Evolutionary conservation across 2,797 vertebrate species (phyloP), one percentile per base, ranked within the genome.

Genomic region (Smutsia temminckii): DNA sequence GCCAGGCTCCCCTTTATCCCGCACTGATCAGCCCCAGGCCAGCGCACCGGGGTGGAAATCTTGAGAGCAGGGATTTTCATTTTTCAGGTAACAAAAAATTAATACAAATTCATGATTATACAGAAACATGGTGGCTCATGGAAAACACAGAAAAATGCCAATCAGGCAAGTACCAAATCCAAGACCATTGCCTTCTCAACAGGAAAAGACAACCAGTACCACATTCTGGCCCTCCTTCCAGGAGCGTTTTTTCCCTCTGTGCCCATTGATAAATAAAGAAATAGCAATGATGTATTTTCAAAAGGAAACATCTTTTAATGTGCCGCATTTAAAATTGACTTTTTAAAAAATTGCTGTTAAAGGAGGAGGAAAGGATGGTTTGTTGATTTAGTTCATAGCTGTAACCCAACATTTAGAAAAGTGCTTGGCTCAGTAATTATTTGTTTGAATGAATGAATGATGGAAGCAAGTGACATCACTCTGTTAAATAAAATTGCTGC

Each of bases 221-320:
- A 21, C 49, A n/a, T 89, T 55, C 49, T 69, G 23, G n/a, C 18
- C 14, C 46, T 9, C 32, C 34, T 83, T 64, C 49, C 25, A 66
- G 21, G 6, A 68, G 20, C 2, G 18, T 37, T 75, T 18, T 59
- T 49, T 53, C 34, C 3, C 40, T 75, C 32, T 11, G 13, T 59
- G 72, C 6, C 68, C 72, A 69, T 55, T 94, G 81, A 86, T 86
- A 68, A 89, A 23, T 20, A 66, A 21, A 85, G 23, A 95, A 85
- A 95, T 61, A 80, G 27, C 23, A 53, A 32, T 40, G n/a, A 71
- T 59, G n/a, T 16, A 21, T 93, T 93, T 96, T 74, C 42, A 21
- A 59, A 88, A 94, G 66, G 9, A 90, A 94, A 42, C 1, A 46
- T 46, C 53, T 91, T 87, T 71, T 77, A 83, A 69, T 84, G 80